Percentiles rank a stretch among this genome's conserved stretches.
Evolutionary conservation across 2,797 vertebrate species (phyloP).

Genomic region (Austrolebias charrua): DNA sequence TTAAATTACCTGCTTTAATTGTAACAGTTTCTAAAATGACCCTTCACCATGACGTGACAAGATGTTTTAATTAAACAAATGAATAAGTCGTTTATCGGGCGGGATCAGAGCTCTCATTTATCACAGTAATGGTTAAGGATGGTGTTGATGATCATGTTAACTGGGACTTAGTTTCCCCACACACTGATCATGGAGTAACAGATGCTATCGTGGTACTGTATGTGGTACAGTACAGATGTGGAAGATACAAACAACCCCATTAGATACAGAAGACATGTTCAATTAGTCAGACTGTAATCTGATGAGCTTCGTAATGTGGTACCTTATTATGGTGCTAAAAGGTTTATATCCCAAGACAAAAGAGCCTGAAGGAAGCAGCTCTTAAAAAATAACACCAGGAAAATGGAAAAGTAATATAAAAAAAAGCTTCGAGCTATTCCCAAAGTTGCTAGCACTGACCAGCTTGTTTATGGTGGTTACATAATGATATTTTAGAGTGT

Average conservation of each 20-base stretch:
- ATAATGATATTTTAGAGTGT: constrained; percentile 74
- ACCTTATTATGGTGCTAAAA: constrained; percentile 46
- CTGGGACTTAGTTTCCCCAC: constrained; percentile 73
- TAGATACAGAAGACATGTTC: constrained; percentile 72
- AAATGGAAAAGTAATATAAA: constrained; percentile 41
- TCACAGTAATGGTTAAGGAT: constrained; percentile 85
- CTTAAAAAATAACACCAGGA: constrained; percentile 18
- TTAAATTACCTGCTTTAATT: constrained; percentile 99
- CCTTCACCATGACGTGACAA: constrained; percentile 84
- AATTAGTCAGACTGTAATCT: constrained; percentile 73
- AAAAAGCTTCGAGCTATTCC: constrained; percentile 54
- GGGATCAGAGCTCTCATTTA: constrained; percentile 87
- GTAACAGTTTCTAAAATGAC: constrained; percentile 92
- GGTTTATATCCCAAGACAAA: constrained; percentile 28
- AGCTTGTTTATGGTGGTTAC: constrained; percentile 75
- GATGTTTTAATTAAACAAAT: constrained; percentile 98
- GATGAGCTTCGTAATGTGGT: constrained; percentile 59
- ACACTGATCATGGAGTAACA: constrained; percentile 71
- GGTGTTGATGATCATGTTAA: constrained; percentile 79
- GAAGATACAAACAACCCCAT: constrained; percentile 71
- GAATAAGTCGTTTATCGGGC: constrained; percentile 85
- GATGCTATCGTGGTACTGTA: constrained; percentile 74
- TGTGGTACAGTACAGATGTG: constrained; percentile 57
- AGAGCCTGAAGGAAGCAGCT: constrained; percentile 13
- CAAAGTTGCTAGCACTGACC: constrained; percentile 58